Base-by-base conservation (phyloP, 2,113 vertebrate genomes). In the Rhabdomys dilectus region DNA sequence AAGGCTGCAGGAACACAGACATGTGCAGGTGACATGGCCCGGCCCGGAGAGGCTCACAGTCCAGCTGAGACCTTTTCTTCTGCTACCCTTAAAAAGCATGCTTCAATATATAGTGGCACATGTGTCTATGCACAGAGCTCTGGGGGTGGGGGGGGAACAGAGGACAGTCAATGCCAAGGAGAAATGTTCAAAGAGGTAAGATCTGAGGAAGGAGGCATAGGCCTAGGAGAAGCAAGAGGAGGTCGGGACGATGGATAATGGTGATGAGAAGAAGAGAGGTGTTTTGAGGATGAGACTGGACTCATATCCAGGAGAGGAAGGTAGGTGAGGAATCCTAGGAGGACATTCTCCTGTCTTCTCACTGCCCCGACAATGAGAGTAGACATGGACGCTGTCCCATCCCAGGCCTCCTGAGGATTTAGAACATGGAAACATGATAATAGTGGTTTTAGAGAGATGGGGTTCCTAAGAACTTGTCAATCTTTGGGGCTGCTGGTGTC, bases 311-410 rank as follows among this genome's bases (percentile, higher is more conserved):
- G 45, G 56, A 70, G 7, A 53, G 36, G 29, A 58, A 53, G 9
- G 7, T 17, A 34, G 73, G 34, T 0, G 21, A 89, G 36, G 77
- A 29, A 5, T 21, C 3, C 16, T 26, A 4, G 16, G 45, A 66
- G 36, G 60, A 2, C n/a, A 19, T 42, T 0, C 5, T 56, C 58
- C 0, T 2, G 45, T 12, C 26, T 60, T 53, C 6, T 8, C 0
- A 0, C 5, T 56, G 36, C 48, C 21, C 1, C 22, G 22, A n/a
- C 1, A 34, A 31, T 16, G 29, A 56, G 42, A 31, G 22, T 5
- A 45, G 78, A 8, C 51, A 29, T 15, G 22, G 72, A n/a, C 16
- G 34, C 19, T 1, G 15, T 4, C 10, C 78, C 53, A 1, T 12
- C 34, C 15, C 6, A 22, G 36, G 4, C 82, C 56, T 0, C 12